phyloP scores from a whole-genome alignment of 2,113 vertebrate species.

The Aspidoscelis tigris region DNA sequence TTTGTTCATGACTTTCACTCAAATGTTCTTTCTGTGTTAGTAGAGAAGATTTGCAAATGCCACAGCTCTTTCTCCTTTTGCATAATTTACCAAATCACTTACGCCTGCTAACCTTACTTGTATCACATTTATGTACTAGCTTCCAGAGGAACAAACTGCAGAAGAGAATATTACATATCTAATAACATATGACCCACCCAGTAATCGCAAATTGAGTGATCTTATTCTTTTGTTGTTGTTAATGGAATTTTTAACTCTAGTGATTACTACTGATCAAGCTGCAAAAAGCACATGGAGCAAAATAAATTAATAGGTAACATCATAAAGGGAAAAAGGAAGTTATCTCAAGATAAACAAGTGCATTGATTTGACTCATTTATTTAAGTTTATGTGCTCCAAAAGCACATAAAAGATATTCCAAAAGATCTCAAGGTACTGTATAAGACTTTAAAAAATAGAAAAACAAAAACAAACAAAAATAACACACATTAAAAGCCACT shows the following conservation, averaged over 20 bases:
- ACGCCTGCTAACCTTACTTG: not conserved
- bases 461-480: too few relatives aligned
- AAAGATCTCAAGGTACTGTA: too few relatives aligned
- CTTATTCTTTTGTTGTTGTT: rapidly evolving
- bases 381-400: too few relatives aligned
- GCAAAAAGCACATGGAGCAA: not conserved
- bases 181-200: rapidly evolving
- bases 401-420: too few relatives aligned
- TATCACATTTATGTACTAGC: not conserved
- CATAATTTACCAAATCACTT: not conserved
- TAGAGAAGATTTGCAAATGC: not conserved
- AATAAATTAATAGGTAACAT: not conserved
- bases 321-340: too few relatives aligned
- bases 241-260: not conserved
- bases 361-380: too few relatives aligned
- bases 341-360: too few relatives aligned
- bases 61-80: slow-evolving; percentile 14
- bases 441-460: too few relatives aligned
- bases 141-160: not conserved
- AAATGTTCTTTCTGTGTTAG: not conserved
- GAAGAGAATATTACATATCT: not conserved
- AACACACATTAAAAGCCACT: too few relatives aligned
- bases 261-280: not conserved
- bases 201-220: not conserved
- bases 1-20: not conserved